A percentile compares a stretch with the other conserved stretches of the same genome.
These are phyloP conservation scores for Sarcophaga bullata DNA, from an alignment of 1,140 invertebrate genomes.

Conservation along the genomic window DNA sequence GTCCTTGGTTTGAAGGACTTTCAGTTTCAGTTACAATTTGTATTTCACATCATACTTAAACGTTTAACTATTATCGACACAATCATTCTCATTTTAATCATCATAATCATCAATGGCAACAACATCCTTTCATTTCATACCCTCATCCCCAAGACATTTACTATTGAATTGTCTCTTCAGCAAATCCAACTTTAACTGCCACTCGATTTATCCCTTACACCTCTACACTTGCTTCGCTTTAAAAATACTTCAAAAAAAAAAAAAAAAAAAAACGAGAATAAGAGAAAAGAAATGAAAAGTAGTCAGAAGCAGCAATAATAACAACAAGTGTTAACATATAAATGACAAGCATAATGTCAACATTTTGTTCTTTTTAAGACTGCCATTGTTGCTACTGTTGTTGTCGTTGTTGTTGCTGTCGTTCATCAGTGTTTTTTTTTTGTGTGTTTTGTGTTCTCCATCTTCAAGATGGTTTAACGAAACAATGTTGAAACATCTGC, in stretches of 20 bases:
- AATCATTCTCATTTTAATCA: conserved; percentile 28
- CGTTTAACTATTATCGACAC: conserved; percentile 14
- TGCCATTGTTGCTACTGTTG: too few species aligned
- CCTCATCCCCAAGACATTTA: neutral
- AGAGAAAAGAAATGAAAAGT: neutral
- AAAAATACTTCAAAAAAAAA: neutral
- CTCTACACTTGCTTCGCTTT: neutral
- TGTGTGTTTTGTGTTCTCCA: too few species aligned
- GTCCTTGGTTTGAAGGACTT: neutral
- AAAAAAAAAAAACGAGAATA: neutral
- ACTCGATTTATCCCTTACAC: neutral
- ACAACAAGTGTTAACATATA: conserved; percentile 41
- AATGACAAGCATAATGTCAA: conserved; percentile 40
- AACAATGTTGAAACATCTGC: neutral
- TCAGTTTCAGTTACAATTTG: neutral
- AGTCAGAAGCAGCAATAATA: neutral
- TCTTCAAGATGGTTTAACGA: neutral
- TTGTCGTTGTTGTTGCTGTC: neutral
- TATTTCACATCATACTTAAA: neutral
- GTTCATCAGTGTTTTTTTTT: too few species aligned
- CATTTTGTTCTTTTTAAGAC: neutral
- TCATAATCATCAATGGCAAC: too few species aligned
- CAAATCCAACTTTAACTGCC: neutral
- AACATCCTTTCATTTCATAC: neutral
- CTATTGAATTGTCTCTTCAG: neutral